phyloP scores from a whole-genome alignment of 2,888 invertebrate species.

The Nomada ruficornis region DNA sequence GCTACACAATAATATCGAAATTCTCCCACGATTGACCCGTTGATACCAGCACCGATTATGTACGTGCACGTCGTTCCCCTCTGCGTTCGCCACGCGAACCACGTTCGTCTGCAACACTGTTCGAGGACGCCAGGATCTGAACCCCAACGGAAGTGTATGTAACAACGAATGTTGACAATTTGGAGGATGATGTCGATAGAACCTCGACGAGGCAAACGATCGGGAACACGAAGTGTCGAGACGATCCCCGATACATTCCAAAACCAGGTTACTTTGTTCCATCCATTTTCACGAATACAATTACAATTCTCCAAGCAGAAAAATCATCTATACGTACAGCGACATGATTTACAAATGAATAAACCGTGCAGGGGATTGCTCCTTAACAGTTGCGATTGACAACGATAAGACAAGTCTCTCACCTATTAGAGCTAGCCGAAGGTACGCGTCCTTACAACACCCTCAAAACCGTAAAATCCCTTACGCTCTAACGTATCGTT shows the following conservation, averaged over 20 bases:
- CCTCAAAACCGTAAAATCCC: conserved; percentile 10
- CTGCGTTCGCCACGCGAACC: no score
- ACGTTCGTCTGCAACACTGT: background rate
- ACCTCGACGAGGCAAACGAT: background rate
- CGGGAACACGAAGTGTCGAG: no score
- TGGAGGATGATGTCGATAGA: background rate
- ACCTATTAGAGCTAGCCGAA: conserved; percentile 33
- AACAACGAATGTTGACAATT: background rate
- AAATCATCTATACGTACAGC: background rate
- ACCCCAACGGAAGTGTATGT: background rate
- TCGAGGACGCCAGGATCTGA: no score
- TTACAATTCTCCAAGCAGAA: background rate
- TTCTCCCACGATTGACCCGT: conserved; percentile 2
- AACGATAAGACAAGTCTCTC: conserved; percentile 17
- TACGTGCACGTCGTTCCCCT: no score
- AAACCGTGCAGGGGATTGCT: background rate
- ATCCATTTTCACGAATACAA: background rate
- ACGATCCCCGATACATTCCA: background rate
- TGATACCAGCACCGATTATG: background rate
- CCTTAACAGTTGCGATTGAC: background rate
- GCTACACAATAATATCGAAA: background rate
- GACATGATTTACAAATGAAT: background rate
- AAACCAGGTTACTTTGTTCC: background rate
- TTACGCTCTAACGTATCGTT: conserved; percentile 9
- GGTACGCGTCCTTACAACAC: conserved; percentile 13